Evolutionary conservation across 1,140 invertebrate species (phyloP), one percentile per base, ranked within the genome.

Genomic region (Bombus waltoni): DNA sequence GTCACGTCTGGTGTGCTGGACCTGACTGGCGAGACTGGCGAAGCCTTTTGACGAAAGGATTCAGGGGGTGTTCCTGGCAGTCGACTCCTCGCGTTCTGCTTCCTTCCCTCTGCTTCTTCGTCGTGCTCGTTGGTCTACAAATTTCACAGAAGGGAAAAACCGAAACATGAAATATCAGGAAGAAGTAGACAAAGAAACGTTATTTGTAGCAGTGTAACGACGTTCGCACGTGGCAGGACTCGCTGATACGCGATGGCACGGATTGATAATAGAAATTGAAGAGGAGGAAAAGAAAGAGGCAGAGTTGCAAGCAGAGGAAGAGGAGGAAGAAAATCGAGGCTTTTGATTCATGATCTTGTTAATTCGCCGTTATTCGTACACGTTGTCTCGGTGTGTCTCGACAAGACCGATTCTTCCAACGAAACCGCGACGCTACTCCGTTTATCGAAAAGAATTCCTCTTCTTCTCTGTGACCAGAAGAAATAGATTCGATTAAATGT

Each of bases 61-160:
- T 88, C 84, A 59, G 93, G 90, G 32, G 93, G 91, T 82, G 92
- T 89, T 76, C 83, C 88, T 13, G 89, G 81, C 44, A 86, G 38
- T 68, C 88, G 84, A 71, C 85, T 87, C 81, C 88, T 89, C 75
- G 82, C 81, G 87, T 88, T 91, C 84, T 91, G 90, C 68, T 74
- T 87, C 82, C 83, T 86, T 8, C 22, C 72, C 25, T 74, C 62
- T 25, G 86, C 83, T 40, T 86, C 77, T 15, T 85, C 88, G 25
- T 88, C 92, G 90, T 92, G 87, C 53, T 94, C 93, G 66, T 91
- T 90, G 85, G 89, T 93, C 92, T 93, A 85, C 5, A 47, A 75
- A 47, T 68, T 25, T 11, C 22, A 76, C 35, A 13, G 11, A 59
- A 76, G 28, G 40, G 38, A 57, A 28, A 53, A 28, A 40, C 13